Percentiles rank a stretch among this genome's conserved stretches.
Evolutionary conservation across 2,797 vertebrate species (phyloP).

Genomic region (Phrynocephalus guinanensis): DNA sequence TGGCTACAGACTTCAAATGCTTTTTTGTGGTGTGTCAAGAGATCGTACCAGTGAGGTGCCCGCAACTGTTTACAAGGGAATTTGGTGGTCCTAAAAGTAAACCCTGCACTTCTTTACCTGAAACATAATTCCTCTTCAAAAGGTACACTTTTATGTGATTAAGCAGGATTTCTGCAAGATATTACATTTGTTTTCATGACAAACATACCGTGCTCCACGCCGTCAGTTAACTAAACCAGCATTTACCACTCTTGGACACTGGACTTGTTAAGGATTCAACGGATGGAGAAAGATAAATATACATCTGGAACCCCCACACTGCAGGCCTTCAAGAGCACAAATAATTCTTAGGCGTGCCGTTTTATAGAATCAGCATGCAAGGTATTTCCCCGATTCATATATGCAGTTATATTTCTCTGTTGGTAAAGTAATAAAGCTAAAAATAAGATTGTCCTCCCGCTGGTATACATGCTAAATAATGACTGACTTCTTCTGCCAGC

Average conservation of each 20-base stretch:
- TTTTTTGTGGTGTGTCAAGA: slow-evolving; percentile 24
- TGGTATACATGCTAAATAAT: not conserved
- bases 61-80: slow-evolving; percentile 63
- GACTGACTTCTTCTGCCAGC: not conserved
- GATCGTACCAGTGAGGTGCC: slow-evolving; percentile 31
- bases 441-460: not conserved
- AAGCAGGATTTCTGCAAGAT: slow-evolving; percentile 59
- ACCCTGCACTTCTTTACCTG: slow-evolving; percentile 61
- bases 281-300: not conserved
- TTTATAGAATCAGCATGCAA: not conserved
- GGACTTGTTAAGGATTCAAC: not conserved
- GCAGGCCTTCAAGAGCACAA: not conserved
- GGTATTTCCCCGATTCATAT: not conserved
- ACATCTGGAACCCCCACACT: not conserved
- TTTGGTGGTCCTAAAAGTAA: slow-evolving; percentile 61
- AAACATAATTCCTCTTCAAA: slow-evolving; percentile 69
- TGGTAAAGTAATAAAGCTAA: not conserved
- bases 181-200: slow-evolving; percentile 57
- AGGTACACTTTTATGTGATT: slow-evolving; percentile 59
- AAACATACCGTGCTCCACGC: slow-evolving; percentile 27
- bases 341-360: not conserved
- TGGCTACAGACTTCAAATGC: not conserved
- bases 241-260: not conserved
- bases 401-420: not conserved
- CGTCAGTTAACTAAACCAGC: not conserved